Conservation (phyloP, 2,113 vertebrate species). For the Ploceus nigricollis region DNA sequence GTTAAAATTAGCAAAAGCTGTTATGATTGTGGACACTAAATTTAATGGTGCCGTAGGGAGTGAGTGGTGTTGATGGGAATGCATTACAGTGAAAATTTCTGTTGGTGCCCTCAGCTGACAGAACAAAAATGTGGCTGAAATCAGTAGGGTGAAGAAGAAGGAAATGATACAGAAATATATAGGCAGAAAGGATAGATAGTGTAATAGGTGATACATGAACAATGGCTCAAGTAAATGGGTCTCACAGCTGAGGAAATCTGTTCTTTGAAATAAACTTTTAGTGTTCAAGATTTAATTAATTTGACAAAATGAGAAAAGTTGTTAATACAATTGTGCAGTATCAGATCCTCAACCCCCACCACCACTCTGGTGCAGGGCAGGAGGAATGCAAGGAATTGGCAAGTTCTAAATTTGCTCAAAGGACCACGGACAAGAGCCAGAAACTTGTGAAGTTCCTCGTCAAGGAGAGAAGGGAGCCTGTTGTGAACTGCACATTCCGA, state of each 20-base stretch:
- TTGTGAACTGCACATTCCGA: rapidly evolving
- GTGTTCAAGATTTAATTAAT: neutral
- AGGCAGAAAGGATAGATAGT: neutral
- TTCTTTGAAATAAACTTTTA: neutral
- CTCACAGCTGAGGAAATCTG: neutral
- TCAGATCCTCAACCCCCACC: neutral
- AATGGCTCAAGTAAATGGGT: neutral
- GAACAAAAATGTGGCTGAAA: neutral
- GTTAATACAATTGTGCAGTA: neutral
- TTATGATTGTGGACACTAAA: neutral
- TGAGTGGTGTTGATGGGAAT: neutral
- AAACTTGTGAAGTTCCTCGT: neutral
- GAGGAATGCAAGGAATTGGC: neutral
- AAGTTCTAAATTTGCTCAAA: neutral
- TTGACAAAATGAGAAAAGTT: neutral
- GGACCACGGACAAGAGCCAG: neutral
- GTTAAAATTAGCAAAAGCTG: neutral
- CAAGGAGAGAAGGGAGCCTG: neutral
- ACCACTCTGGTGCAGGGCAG: neutral
- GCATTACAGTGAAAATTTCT: neutral
- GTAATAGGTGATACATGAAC: neutral
- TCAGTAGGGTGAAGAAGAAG: neutral
- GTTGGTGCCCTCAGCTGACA: neutral
- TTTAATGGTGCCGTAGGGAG: neutral
- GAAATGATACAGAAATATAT: neutral